Percentiles rank a stretch among this genome's conserved stretches.
Evolutionary conservation across 2,797 vertebrate genomes (phyloP).

Genomic region (Menidia menidia): DNA sequence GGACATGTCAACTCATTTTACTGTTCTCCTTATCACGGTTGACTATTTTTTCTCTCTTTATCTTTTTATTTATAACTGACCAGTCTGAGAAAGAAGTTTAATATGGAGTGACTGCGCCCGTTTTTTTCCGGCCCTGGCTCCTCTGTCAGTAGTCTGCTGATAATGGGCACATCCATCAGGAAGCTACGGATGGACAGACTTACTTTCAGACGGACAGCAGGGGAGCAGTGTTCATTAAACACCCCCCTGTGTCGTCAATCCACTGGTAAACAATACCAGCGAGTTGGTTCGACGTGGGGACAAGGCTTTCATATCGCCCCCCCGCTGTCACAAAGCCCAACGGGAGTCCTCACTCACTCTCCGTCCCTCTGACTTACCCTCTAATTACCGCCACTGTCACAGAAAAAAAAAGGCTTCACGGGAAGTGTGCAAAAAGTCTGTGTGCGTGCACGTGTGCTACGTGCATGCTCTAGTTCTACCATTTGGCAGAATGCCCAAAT

Average conservation of each 20-base stretch:
- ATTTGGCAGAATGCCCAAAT: conserved; percentile 27
- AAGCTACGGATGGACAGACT: conserved; percentile 60
- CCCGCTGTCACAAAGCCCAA: conserved; percentile 52
- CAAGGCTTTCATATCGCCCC: conserved; percentile 59
- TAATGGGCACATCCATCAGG: conserved; percentile 58
- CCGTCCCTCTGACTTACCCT: conserved; percentile 48
- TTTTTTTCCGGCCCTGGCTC: conserved; percentile 49
- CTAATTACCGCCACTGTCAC: conserved; percentile 61
- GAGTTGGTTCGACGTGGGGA: conserved; percentile 55
- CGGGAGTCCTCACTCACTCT: conserved; percentile 56
- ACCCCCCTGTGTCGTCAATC: conserved; percentile 59
- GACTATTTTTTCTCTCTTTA: conserved; percentile 23
- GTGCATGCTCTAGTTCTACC: conserved; percentile 4
- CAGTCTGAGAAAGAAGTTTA: conserved; percentile 33
- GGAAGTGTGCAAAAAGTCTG: conserved; percentile 48
- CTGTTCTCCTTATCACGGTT: conserved; percentile 14
- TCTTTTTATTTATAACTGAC: conserved; percentile 9
- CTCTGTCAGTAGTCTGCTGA: conserved; percentile 51
- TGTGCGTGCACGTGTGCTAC: conserved; percentile 19
- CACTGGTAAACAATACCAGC: conserved; percentile 66
- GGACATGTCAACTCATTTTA: conserved; percentile 12
- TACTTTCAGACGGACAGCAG: conserved; percentile 57
- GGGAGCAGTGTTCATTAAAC: conserved; percentile 68
- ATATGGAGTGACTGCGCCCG: conserved; percentile 38
- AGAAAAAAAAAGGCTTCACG: conserved; percentile 52